Base-by-base conservation (phyloP, 2,888 invertebrate genomes). In the Phanerotoma sp. region DNA sequence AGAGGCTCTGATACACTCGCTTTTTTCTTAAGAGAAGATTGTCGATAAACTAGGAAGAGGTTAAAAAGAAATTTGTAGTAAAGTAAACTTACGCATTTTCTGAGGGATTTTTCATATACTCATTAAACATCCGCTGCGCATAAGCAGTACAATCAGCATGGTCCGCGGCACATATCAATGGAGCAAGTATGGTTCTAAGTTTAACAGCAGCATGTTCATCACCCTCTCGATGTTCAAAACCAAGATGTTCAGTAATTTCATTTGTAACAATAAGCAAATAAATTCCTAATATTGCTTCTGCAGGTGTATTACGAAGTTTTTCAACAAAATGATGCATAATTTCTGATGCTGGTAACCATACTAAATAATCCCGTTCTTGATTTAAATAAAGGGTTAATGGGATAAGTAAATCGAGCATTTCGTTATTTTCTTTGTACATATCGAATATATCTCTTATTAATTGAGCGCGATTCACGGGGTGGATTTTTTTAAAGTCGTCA, bases 381-480 rank as follows among this genome's bases (percentile, higher is more conserved):
- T 80, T 75, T 63, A 91, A 61, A 79, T 82, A 25, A 85, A 77
- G 56, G 80, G 81, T 37, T 85, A 78, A 0, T 82, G 81, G 51
- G 74, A 70, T 3, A 71, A 72, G 66, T 83, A 82, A 1, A 75
- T 57, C 40, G 80, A 62, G 2, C 2, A 74, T 66, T 77, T 68
- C 4, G 75, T 46, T 32, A 1, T 60, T 42, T 5, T 16, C 11
- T 10, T 33, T 78, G 4, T 86, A 87, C 50, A 87, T 74, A 61
- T 83, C 84, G 58, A 86, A 82, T 4, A 86, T 78, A 72, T 95
- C 94, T 64, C 91, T 89, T 0, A 93, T 76, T 5, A 87, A 67
- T 56, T 91, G 88, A 0, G 89, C 91, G 38, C 93, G 81, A 74
- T 89, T 91, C 7, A 86, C 66, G 0, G 82, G 70, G 54, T 84